Evolutionary conservation across 2,888 invertebrate species (phyloP), one percentile per base, ranked within the genome.

Genomic region (Atrina japonica): DNA sequence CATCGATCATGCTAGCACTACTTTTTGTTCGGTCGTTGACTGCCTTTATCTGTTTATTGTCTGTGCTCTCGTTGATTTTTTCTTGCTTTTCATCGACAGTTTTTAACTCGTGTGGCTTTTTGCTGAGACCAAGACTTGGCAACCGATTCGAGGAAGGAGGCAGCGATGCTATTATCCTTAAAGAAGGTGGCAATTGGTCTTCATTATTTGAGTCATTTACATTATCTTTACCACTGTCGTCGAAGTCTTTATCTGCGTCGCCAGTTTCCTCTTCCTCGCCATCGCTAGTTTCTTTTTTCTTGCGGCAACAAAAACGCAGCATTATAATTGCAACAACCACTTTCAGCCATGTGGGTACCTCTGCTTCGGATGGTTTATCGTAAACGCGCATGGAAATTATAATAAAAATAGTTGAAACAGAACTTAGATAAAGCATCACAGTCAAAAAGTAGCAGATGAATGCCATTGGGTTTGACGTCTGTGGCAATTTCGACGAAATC

Each of bases 391-490:
- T 59, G 27, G 59, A 70, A 1, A 70, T 55, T 7, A 78, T 74
- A 49, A 70, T 70, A 18, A 63, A 52, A 16, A 76, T 50, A 3
- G 67, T 70, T 3, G 74, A 70, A 2, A 70, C 40, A 16, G 72
- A 67, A 21, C 73, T 73, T 0, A 76, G 58, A 1, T 67, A 55
- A 0, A 79, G 52, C 49, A 70, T 71, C 3, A 64, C 64, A 45
- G 76, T 55, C 11, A 79, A 53, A 45, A 73, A 75, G 52, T 73
- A 79, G 14, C 73, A 72, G 1, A 79, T 66, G 0, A 72, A 49
- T 7, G 77, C 71, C 76, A 79, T 77, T 1, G 79, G 73, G 21
- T 75, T 64, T 23, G 79, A 77, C 18, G 75, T 68, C 25, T 68
- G 70, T 1, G 78, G 76, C 50, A 76, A 45, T 23, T 75, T 76